Evolutionary conservation across 1,140 invertebrate species (phyloP).

Genomic region (Liolophura sinensis): DNA sequence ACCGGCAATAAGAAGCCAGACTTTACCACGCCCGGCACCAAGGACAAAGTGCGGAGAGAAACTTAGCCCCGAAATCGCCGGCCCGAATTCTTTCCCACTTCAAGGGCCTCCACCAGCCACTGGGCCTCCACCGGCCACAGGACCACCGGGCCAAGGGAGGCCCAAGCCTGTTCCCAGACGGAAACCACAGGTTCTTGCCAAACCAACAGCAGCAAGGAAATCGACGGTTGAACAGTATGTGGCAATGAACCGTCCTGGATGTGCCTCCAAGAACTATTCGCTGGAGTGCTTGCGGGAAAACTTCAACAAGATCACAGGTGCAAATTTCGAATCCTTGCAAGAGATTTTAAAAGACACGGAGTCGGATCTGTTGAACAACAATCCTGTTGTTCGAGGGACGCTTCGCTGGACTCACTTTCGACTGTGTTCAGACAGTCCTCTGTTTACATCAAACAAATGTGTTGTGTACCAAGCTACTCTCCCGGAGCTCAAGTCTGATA

Average conservation of each 20-base stretch:
- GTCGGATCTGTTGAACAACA: too few species aligned
- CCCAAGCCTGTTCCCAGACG: constrained; percentile 40
- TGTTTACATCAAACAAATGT: constrained; percentile 46
- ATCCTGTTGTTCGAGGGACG: too few species aligned
- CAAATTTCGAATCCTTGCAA: constrained; percentile 41
- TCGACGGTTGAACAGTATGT: constrained; percentile 44
- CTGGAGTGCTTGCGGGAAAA: constrained; percentile 38
- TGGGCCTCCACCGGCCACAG: too few species aligned
- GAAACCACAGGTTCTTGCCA: constrained; percentile 26
- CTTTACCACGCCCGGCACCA: too few species aligned
- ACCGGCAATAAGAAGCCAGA: too few species aligned
- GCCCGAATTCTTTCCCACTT: too few species aligned
- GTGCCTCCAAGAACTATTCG: constrained; percentile 36
- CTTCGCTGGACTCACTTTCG: too few species aligned
- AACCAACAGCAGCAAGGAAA: too few species aligned
- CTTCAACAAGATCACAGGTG: constrained; percentile 36
- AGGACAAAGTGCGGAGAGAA: too few species aligned
- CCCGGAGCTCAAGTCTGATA: constrained; percentile 26
- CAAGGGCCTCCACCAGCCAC: too few species aligned
- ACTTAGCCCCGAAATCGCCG: too few species aligned
- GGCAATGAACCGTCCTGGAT: constrained; percentile 48
- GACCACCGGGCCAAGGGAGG: constrained; percentile 8
- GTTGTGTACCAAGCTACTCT: constrained; percentile 46
- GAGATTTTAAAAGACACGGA: constrained; percentile 26
- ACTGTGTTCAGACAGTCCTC: constrained; percentile 13